Evolutionary conservation across 2,888 invertebrate genomes (phyloP), one percentile per base, ranked within the genome.

Genomic region (Xestia c-nigrum): DNA sequence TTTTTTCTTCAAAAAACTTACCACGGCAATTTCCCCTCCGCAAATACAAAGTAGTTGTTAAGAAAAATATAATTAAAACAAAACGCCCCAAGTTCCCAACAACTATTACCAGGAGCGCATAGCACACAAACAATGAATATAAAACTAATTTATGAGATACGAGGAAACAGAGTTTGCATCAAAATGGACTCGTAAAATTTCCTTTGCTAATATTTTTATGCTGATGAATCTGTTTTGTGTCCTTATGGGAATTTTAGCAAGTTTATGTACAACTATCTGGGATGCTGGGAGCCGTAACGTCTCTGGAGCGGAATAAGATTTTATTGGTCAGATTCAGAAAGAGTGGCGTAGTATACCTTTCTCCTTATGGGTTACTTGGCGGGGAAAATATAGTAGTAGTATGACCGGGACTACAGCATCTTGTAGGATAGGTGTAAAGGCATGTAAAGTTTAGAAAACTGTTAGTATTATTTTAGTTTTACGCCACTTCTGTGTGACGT

Each of bases 101-200:
- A 74, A 75, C 75, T 76, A 74, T 38, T 76, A 86, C 86, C 84
- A 88, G 81, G 84, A 74, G 75, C 81, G 69, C 71, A 86, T 81
- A 84, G 72, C 47, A 77, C 75, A 66, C 85, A 83, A 78, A 87
- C 88, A 86, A 84, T 86, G 88, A 87, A 88, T 86, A 84, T 57
- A 78, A 85, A 82, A 81, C 87, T 87, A 86, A 88, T 86, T 86
- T 81, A 88, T 86, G 88, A 81, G 76, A 77, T 84, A 76, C 78
- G 81, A 79, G 74, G 75, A 78, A 72, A 87, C 75, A 80, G 66
- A 71, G 84, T 81, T 79, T 74, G 81, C 70, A 84, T 88, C 64
- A 74, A 74, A 80, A 78, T 81, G 76, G 63, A 87, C 57, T 85
- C 78, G 57, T 85, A 78, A 75, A 80, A 74, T 80, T 80, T 72